Evolutionary conservation across 2,797 vertebrate genomes (phyloP).

Genomic region (Chiroxiphia lanceolata): DNA sequence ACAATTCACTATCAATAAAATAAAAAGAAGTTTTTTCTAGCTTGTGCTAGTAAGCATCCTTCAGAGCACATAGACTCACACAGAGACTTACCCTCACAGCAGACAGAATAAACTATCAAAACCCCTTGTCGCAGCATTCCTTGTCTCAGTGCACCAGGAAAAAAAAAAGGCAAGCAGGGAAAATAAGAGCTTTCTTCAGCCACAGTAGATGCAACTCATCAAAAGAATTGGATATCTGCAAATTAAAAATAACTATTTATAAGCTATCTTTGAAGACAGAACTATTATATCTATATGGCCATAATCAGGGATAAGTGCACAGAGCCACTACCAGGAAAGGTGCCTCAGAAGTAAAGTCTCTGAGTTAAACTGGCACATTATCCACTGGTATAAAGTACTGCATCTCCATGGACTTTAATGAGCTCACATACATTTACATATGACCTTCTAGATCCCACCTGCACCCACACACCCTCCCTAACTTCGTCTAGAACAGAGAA

Average conservation of each 20-base stretch:
- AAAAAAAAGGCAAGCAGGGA: background rate
- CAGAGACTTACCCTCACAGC: background rate
- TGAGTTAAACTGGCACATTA: background rate
- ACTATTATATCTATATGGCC: background rate
- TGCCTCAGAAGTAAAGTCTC: background rate
- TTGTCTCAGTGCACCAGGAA: background rate
- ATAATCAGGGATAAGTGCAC: background rate
- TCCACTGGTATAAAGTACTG: background rate
- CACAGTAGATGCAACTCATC: background rate
- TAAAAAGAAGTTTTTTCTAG: background rate
- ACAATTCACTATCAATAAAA: background rate
- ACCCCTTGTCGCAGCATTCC: background rate
- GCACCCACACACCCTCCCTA: background rate
- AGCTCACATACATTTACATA: background rate
- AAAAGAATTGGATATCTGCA: background rate
- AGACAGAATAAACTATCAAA: background rate
- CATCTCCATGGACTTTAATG: background rate
- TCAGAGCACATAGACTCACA: background rate
- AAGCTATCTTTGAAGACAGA: background rate
- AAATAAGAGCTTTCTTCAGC: background rate
- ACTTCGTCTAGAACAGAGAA: background rate
- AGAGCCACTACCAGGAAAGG: background rate
- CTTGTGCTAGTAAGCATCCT: background rate
- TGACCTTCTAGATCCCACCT: background rate
- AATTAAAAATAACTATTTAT: background rate